phyloP scores from a whole-genome alignment of 2,888 invertebrate genomes.

The Caenorhabditis sp. region DNA sequence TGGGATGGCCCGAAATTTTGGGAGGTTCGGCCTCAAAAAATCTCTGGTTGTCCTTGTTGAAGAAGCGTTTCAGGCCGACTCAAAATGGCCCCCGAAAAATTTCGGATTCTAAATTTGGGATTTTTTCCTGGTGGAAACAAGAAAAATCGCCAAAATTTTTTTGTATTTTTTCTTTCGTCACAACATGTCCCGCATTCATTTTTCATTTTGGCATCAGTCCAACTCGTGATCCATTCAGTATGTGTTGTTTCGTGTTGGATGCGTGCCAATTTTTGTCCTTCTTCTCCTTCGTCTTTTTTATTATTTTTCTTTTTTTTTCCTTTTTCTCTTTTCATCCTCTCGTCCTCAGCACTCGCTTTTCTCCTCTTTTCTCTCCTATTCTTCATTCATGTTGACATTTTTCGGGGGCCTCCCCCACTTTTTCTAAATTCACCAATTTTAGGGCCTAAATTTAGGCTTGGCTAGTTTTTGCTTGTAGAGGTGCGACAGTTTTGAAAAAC shows the following conservation, averaged over 20 bases:
- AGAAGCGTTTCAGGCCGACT: too few species aligned
- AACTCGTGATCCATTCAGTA: neutral
- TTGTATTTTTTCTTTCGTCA: neutral
- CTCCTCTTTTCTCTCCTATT: neutral
- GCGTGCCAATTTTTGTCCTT: neutral
- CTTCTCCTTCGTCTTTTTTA: too few species aligned
- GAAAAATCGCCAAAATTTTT: neutral
- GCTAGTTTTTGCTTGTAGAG: too few species aligned
- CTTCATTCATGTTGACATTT: slow-evolving; percentile 1
- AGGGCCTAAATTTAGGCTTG: neutral
- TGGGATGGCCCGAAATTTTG: too few species aligned
- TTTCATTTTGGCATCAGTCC: neutral
- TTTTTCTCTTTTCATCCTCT: neutral
- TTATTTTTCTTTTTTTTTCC: neutral
- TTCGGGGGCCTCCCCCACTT: neutral
- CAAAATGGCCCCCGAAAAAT: too few species aligned
- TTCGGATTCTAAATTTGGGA: too few species aligned
- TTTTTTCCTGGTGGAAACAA: too few species aligned
- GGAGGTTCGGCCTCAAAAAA: too few species aligned
- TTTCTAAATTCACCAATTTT: neutral
- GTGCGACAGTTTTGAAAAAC: too few species aligned
- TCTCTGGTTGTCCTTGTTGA: too few species aligned
- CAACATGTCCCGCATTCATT: neutral
- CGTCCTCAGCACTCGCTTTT: neutral
- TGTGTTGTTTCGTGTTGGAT: neutral